These are phyloP conservation scores for Pipra filicauda DNA, from an alignment of 2,113 vertebrate genomes.

Conservation along the genomic window DNA sequence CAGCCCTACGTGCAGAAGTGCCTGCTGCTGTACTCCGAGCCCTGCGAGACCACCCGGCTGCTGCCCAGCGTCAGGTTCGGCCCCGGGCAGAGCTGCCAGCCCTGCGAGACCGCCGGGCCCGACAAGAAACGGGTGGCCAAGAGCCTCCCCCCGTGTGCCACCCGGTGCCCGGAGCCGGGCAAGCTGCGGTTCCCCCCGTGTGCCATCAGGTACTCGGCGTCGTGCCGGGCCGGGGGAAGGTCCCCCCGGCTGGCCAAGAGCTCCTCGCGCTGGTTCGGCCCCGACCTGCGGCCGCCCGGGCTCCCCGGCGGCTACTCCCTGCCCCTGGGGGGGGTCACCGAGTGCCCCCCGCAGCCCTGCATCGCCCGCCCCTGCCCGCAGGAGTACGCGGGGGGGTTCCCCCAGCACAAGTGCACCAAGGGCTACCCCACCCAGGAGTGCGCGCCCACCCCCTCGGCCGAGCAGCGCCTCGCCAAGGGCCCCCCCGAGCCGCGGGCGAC, in stretches of 20 bases:
- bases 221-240: not conserved
- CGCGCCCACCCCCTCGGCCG: not conserved
- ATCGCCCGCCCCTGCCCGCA: rapidly evolving
- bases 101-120: rapidly evolving
- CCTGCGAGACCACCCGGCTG: not conserved
- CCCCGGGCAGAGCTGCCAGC: not conserved
- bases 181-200: slow-evolving; percentile 23
- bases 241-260: not conserved
- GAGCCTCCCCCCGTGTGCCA: not conserved
- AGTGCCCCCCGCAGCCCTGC: slow-evolving; percentile 27
- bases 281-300: not conserved
- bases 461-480: not conserved
- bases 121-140: not conserved
- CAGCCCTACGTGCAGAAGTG: not conserved
- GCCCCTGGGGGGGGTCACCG: not conserved
- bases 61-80: not conserved
- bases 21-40: not conserved
- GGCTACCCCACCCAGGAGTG: slow-evolving; percentile 23
- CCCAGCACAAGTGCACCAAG: not conserved
- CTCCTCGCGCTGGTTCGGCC: rapidly evolving
- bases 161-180: not conserved
- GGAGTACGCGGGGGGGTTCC: rapidly evolving
- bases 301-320: not conserved
- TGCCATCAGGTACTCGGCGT: not conserved
- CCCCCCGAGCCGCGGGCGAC: rapidly evolving